Evolutionary conservation across 1,140 invertebrate genomes (phyloP).

Genomic region (Ctenoplectra terminalis): DNA sequence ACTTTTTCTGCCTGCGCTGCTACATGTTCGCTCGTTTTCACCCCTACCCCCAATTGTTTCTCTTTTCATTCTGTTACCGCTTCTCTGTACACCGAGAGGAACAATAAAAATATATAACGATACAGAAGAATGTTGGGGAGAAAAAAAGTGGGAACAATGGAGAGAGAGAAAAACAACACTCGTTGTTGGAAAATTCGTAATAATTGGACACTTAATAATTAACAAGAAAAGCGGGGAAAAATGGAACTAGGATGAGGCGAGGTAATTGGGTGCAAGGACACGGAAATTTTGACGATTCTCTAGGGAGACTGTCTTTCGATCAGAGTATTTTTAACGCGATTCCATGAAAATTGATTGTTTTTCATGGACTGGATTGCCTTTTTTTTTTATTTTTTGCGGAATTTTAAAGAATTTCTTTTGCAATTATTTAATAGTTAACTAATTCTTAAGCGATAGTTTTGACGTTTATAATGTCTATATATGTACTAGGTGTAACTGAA

Average conservation of each 20-base stretch:
- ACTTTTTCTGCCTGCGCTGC: constrained; percentile 20
- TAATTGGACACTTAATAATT: constrained; percentile 45
- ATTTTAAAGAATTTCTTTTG: too few relatives aligned
- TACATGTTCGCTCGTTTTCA: constrained; percentile 34
- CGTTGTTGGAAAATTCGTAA: constrained; percentile 18
- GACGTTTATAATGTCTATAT: too few relatives aligned
- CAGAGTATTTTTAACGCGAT: not conserved
- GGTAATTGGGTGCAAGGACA: constrained; percentile 2
- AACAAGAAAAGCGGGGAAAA: not conserved
- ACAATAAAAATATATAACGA: constrained; percentile 12
- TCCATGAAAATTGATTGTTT: not conserved
- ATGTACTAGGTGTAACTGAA: too few relatives aligned
- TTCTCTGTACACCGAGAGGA: not conserved
- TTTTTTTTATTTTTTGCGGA: too few relatives aligned
- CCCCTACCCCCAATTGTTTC: constrained; percentile 11
- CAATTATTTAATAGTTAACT: too few relatives aligned
- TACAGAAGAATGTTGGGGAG: not conserved
- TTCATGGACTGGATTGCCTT: too few relatives aligned
- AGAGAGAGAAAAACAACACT: too few relatives aligned
- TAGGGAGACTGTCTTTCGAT: not conserved
- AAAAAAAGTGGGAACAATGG: too few relatives aligned
- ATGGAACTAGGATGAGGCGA: not conserved
- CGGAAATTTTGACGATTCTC: not conserved
- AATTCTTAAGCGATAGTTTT: too few relatives aligned
- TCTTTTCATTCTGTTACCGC: constrained; percentile 26